These are phyloP conservation scores for Onychostoma macrolepis DNA, from an alignment of 2,113 vertebrate genomes.

Conservation along the genomic window DNA sequence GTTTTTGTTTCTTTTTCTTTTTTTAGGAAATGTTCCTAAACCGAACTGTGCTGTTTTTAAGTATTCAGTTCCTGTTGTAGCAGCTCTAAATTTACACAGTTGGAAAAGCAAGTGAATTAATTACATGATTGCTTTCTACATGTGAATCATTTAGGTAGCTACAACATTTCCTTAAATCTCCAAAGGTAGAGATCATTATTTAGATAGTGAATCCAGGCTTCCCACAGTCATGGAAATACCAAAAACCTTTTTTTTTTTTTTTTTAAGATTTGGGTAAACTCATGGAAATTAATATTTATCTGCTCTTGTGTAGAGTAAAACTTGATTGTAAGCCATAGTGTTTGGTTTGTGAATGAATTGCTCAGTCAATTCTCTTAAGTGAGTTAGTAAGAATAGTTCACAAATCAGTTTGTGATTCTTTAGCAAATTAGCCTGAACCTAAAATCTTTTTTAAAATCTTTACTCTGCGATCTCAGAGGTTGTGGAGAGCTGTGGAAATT, in stretches of 20 bases:
- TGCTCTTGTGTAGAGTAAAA: not conserved
- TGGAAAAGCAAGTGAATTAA: not conserved
- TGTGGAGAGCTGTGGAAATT: not conserved
- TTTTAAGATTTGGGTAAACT: not conserved
- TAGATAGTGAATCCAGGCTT: not conserved
- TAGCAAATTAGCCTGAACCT: not conserved
- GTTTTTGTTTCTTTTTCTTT: not conserved
- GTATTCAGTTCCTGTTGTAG: not conserved
- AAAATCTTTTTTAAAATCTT: not conserved
- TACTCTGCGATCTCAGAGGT: not conserved
- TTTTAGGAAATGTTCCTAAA: not conserved
- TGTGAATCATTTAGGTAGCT: not conserved
- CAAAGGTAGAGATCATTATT: not conserved
- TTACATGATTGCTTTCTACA: not conserved
- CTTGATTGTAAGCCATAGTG: not conserved
- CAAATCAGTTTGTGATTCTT: not conserved
- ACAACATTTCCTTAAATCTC: not conserved
- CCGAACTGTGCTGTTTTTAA: not conserved
- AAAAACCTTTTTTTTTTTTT: not conserved
- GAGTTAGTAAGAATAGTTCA: not conserved
- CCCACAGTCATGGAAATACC: not conserved
- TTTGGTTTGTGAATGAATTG: not conserved
- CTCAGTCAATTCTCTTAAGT: not conserved
- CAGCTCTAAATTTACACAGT: not conserved
- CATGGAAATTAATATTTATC: not conserved